Evolutionary conservation across 2,888 invertebrate species (phyloP).

Genomic region (Zhengitettix transpicula): DNA sequence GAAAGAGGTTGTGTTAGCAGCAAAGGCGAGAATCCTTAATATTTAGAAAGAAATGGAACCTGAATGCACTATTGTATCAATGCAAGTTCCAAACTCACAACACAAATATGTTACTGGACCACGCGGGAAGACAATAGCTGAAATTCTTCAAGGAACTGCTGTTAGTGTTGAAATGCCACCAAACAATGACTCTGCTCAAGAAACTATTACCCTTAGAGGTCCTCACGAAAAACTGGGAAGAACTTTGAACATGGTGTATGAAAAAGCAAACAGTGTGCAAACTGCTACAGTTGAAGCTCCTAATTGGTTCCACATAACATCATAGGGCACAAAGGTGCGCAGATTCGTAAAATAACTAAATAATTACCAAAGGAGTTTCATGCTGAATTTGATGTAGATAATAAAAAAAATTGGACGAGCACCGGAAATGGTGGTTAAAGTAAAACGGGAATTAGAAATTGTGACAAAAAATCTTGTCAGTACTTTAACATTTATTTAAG

Average conservation of each 20-base stretch:
- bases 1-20: no score
- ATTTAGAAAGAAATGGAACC: no score
- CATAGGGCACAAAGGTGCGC: constrained; percentile 88
- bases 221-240: no score
- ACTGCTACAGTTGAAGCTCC: constrained; percentile 78
- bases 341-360: constrained; percentile 77
- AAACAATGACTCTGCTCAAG: no score
- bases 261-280: constrained; percentile 89
- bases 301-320: constrained; percentile 94
- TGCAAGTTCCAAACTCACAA: no score
- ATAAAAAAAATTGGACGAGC: constrained; percentile 91
- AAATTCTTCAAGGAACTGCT: no score
- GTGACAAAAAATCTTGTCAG: constrained; percentile 56
- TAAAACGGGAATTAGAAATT: constrained; percentile 58
- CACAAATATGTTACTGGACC: no score
- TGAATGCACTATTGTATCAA: no score
- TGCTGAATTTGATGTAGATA: constrained; percentile 85
- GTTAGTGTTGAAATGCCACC: no score
- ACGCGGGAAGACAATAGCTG: no score
- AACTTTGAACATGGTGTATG: constrained; percentile 71
- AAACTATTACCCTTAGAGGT: no score
- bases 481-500: constrained; percentile 66
- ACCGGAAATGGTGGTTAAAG: constrained; percentile 83
- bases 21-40: no score
- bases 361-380: constrained; percentile 63